Evolutionary conservation across 2,797 vertebrate genomes (phyloP).

Genomic region (Zalophus californianus): DNA sequence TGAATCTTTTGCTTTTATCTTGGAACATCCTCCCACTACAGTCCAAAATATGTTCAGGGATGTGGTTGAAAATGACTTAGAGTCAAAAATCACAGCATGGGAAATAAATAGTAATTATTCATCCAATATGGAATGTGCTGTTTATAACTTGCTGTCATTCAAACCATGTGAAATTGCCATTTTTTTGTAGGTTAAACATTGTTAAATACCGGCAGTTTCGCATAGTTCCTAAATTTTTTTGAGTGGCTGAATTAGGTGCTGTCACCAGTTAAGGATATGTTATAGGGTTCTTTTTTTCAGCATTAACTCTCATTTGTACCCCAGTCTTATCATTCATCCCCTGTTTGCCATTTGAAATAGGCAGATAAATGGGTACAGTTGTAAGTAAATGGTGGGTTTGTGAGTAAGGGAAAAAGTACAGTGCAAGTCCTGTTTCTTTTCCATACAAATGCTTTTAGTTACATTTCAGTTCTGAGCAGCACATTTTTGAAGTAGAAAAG

Average conservation of each 20-base stretch:
- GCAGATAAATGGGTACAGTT: neutral
- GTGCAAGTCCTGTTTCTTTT: neutral
- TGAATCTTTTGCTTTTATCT: slow-evolving; percentile 36
- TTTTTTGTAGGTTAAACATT: slow-evolving; percentile 34
- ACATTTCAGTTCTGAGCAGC: slow-evolving; percentile 23
- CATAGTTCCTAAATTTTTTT: slow-evolving; percentile 32
- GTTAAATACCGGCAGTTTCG: slow-evolving; percentile 38
- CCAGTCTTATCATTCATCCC: neutral
- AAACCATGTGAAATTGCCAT: neutral
- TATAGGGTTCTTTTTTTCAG: neutral
- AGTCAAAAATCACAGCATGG: neutral
- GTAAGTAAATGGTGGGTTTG: slow-evolving; percentile 50
- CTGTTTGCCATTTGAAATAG: slow-evolving; percentile 22
- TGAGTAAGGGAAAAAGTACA: neutral
- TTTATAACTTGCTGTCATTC: slow-evolving; percentile 31
- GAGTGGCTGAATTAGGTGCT: slow-evolving; percentile 26
- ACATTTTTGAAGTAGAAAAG: slow-evolving; percentile 35
- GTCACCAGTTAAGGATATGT: neutral
- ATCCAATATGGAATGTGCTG: neutral
- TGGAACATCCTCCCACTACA: neutral
- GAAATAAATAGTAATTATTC: slow-evolving; percentile 33
- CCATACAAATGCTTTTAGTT: neutral
- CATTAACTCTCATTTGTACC: slow-evolving; percentile 13
- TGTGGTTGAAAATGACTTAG: slow-evolving; percentile 52
- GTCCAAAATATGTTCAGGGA: slow-evolving; percentile 20